Evolutionary conservation across 2,797 vertebrate genomes (phyloP).

Genomic region (Onychomys leucogaster): DNA sequence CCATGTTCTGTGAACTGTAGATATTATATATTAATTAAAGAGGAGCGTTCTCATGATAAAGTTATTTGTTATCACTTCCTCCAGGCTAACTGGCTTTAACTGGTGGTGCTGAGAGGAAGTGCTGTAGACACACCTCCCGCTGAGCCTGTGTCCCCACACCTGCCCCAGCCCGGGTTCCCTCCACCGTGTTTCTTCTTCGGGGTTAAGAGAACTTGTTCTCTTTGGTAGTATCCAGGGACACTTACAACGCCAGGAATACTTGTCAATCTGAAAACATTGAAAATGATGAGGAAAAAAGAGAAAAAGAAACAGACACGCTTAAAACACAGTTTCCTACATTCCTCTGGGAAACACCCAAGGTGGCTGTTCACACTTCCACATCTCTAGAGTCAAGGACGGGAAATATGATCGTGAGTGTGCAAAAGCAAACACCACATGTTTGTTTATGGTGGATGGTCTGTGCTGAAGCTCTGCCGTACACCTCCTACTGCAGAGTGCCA

Average conservation of each 20-base stretch:
- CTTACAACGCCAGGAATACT: background rate
- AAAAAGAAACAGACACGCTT: constrained; percentile 27
- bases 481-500: background rate
- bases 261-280: constrained; percentile 72
- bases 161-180: background rate
- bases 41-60: constrained; percentile 6
- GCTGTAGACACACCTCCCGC: background rate
- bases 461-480: constrained; percentile 12
- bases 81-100: constrained; percentile 18
- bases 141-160: background rate
- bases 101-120: background rate
- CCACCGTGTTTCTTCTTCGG: background rate
- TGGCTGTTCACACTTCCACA: background rate
- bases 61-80: constrained; percentile 10
- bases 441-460: background rate
- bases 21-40: background rate
- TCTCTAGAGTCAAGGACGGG: constrained; percentile 54
- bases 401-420: background rate
- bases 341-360: constrained; percentile 41
- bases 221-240: constrained; percentile 4
- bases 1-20: background rate
- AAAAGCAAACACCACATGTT: background rate
- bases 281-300: constrained; percentile 52
- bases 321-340: constrained; percentile 58
- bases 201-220: constrained; percentile 27